A percentile compares a stretch with the other conserved stretches of the same genome.
phyloP scores from a whole-genome alignment of 2,113 vertebrate species.

The Prolemur simus region DNA sequence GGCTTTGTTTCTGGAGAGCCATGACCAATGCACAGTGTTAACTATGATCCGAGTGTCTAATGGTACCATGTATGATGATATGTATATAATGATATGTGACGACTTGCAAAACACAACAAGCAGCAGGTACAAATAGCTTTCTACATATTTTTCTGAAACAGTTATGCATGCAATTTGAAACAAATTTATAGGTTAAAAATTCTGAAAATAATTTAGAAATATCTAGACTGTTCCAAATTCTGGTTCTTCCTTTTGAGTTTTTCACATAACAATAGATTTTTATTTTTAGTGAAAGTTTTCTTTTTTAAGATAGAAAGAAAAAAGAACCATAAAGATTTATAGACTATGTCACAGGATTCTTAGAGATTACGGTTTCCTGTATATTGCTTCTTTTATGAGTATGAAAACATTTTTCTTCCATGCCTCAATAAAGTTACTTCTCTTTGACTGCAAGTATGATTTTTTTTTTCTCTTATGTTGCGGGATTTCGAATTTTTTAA shows the following conservation, averaged over 20 bases:
- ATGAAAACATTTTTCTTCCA: slow-evolving; percentile 78
- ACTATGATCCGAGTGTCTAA: not conserved
- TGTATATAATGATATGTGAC: too few relatives aligned
- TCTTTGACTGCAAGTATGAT: not conserved
- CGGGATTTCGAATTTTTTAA: not conserved
- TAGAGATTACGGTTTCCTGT: slow-evolving; percentile 59
- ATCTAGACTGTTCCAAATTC: slow-evolving; percentile 32
- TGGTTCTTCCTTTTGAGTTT: slow-evolving; percentile 45
- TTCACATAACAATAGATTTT: slow-evolving; percentile 36
- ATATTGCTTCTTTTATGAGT: slow-evolving; percentile 75
- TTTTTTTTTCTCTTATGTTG: not conserved
- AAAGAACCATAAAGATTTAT: slow-evolving; percentile 74
- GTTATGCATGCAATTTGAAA: slow-evolving; percentile 51
- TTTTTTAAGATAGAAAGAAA: slow-evolving; percentile 47
- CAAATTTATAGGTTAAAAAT: slow-evolving; percentile 56
- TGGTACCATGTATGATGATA: too few relatives aligned
- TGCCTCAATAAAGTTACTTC: slow-evolving; percentile 57
- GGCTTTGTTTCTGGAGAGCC: too few relatives aligned
- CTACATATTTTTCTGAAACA: not conserved
- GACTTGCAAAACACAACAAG: not conserved
- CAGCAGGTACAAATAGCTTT: not conserved
- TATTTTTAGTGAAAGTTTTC: slow-evolving; percentile 64
- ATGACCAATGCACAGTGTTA: not conserved
- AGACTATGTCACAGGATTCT: slow-evolving; percentile 64
- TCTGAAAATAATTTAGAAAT: slow-evolving; percentile 44